Conservation (phyloP, 2,888 invertebrate genomes). For the Pseudanteris insignis region DNA sequence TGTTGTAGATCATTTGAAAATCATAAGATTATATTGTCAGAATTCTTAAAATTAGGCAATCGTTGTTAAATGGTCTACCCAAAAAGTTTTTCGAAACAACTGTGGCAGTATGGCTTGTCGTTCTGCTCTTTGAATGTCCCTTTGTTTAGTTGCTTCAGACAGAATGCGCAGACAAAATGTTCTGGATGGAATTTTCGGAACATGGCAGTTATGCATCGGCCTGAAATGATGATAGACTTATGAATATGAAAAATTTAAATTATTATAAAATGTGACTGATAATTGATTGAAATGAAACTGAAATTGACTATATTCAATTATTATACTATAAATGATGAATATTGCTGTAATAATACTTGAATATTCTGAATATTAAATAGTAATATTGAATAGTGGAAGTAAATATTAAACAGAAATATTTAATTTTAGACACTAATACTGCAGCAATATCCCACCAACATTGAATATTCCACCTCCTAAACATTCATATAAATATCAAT, state of each 20-base stretch:
- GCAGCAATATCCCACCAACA: no score
- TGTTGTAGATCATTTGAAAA: constrained; percentile 5
- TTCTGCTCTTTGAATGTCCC: constrained; percentile 99
- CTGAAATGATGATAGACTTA: no score
- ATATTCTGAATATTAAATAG: no score
- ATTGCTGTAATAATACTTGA: no score
- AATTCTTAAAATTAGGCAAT: constrained; percentile 5
- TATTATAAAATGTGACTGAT: background rate
- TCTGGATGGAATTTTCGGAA: constrained; percentile 99
- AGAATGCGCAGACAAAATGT: constrained; percentile 99
- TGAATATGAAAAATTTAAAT: no score
- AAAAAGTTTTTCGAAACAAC: constrained; percentile 96
- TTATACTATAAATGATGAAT: no score
- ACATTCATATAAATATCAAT: no score
- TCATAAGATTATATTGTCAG: background rate
- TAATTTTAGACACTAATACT: no score
- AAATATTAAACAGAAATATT: no score
- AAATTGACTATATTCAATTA: constrained; percentile 4
- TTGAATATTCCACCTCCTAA: no score
- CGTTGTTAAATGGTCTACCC: constrained; percentile 70
- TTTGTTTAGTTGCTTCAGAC: constrained; percentile 95
- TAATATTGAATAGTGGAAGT: no score
- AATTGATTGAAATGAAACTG: no score
- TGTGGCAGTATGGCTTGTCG: constrained; percentile 98
- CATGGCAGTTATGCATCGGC: constrained; percentile 99